Conservation (phyloP, 1,140 invertebrate species). For the Ceratosolen fusciceps region DNA sequence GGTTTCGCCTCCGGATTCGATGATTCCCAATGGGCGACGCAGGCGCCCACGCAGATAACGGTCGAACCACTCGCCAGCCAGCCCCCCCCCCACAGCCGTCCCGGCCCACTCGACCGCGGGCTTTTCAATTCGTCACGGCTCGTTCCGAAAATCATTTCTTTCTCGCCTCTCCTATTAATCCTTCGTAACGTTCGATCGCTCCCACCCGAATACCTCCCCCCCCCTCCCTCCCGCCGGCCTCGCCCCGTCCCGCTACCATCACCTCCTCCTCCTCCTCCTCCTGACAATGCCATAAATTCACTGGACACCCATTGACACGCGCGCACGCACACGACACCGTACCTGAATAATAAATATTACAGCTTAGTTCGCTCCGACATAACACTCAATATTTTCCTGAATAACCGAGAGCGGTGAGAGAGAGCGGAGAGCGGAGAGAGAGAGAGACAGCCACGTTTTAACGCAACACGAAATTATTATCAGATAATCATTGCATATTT, state of each 20-base stretch:
- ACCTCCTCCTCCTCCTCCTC: background rate
- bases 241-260: too few species aligned
- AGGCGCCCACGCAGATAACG: constrained; percentile 51
- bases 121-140: constrained; percentile 6
- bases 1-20: constrained; percentile 42
- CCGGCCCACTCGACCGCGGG: too few species aligned
- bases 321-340: background rate
- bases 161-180: constrained; percentile 20
- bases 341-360: constrained; percentile 4
- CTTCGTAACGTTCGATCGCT: too few species aligned
- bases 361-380: background rate
- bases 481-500: background rate
- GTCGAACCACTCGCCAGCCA: background rate
- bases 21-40: constrained; percentile 13
- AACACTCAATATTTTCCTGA: constrained; percentile 13
- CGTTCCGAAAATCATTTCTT: constrained; percentile 36
- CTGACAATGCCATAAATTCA: background rate
- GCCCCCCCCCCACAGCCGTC: too few species aligned
- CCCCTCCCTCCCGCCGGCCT: too few species aligned
- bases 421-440: background rate
- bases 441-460: background rate
- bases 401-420: background rate
- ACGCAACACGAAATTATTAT: background rate
- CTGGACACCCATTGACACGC: background rate
- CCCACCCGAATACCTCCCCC: too few species aligned